Percentiles rank a stretch among this genome's conserved stretches.
These are phyloP conservation scores for Sthenelais limicola DNA, from an alignment of 2,888 invertebrate genomes.

Conservation along the genomic window DNA sequence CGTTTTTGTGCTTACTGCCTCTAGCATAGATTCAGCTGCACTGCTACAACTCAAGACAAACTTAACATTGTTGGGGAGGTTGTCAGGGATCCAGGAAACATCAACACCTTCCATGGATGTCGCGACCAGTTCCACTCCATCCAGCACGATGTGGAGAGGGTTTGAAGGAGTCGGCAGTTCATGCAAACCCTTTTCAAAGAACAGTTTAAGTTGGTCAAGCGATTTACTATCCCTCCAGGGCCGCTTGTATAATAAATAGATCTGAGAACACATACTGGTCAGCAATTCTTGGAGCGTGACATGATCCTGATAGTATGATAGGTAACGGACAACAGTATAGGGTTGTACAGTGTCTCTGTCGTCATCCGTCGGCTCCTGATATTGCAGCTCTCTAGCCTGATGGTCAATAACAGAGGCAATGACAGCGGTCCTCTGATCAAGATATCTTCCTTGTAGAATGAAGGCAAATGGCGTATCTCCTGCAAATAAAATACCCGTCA, in stretches of 20 bases:
- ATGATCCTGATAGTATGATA: background rate
- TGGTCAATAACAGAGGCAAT: too few relatives aligned
- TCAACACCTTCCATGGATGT: background rate
- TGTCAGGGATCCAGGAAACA: slow-evolving; percentile 5
- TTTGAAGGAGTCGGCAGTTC: background rate
- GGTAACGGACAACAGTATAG: background rate
- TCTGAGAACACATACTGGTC: background rate
- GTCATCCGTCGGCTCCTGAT: too few relatives aligned
- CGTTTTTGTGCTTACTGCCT: background rate
- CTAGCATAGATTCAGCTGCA: background rate
- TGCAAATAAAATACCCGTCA: too few relatives aligned
- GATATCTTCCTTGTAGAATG: background rate
- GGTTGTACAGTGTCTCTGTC: background rate
- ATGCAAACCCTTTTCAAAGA: background rate
- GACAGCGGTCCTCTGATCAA: background rate
- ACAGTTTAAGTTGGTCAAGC: slow-evolving; percentile 1
- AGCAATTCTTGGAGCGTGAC: background rate
- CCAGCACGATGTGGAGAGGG: background rate
- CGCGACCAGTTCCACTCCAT: slow-evolving; percentile 10
- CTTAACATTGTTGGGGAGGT: background rate
- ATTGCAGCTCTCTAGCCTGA: too few relatives aligned
- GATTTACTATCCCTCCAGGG: background rate
- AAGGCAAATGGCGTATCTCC: background rate
- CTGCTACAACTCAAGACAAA: background rate
- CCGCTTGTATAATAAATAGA: background rate